Evolutionary conservation across 2,113 vertebrate species (phyloP).

Genomic region (Dromiciops gliroides): DNA sequence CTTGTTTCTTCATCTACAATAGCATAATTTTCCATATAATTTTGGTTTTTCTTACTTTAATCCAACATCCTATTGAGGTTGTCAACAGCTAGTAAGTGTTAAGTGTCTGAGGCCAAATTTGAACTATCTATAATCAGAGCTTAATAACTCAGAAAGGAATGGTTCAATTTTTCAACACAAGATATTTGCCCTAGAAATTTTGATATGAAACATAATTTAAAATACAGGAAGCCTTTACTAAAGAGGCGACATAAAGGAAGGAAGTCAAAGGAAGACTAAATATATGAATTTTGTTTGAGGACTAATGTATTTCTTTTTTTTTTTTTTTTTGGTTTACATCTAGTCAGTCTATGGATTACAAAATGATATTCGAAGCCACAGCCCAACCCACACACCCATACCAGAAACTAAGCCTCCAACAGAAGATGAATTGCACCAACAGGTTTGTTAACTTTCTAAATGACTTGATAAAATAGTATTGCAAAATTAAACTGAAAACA

Average conservation of each 20-base stretch:
- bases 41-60: conserved; percentile 14
- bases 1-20: background rate
- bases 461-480: too few relatives aligned
- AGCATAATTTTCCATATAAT: background rate
- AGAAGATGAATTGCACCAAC: conserved; percentile 94
- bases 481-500: background rate
- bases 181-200: conserved; percentile 26
- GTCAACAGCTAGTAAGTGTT: too few relatives aligned
- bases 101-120: too few relatives aligned
- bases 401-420: conserved; percentile 95
- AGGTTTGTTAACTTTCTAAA: conserved; percentile 84
- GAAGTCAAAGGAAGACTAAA: conserved; percentile 15
- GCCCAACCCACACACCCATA: conserved; percentile 93
- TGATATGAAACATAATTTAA: conserved; percentile 18
- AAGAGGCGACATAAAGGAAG: background rate
- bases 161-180: conserved; percentile 2
- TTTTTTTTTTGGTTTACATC: conserved; percentile 65
- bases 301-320: conserved; percentile 55
- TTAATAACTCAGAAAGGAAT: background rate
- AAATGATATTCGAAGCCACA: conserved; percentile 96
- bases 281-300: conserved; percentile 29
- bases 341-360: conserved; percentile 98
- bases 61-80: background rate
- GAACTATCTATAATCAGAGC: background rate
- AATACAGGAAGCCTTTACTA: background rate